Base-by-base conservation (phyloP, 2,113 vertebrate species). In the Hirundichthys speculiger region DNA sequence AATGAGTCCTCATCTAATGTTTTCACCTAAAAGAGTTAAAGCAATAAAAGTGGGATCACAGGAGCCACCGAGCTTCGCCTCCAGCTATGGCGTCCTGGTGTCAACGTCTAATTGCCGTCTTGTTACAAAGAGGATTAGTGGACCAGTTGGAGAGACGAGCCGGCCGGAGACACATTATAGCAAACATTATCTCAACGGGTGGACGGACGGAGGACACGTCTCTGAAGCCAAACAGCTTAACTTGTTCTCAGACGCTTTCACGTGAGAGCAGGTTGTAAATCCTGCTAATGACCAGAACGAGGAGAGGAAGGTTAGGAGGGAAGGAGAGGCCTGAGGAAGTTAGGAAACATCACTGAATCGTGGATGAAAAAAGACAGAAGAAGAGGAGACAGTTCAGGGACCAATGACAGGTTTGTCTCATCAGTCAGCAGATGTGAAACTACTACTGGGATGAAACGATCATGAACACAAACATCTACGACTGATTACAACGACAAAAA, bases 91-190 rank as follows among this genome's bases (percentile, higher is more conserved):
- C 9, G 30, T 34, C 0, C 13, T 2, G 45, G 30, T 34, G 57
- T 60, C 22, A 59, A 59, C 75, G 55, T 79, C 56, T 76, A 78
- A 79, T 75, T 64, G 38, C 46, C 50, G 49, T 52, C 60, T 89
- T 43, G 70, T 72, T 21, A 43, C 72, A 71, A 71, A 84, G 69
- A 74, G 79, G 84, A 82, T 88, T 90, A 80, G 4, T 38, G 51
- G 65, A 54, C n/a, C 45, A 52, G 74, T 42, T 5, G 14, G 53
- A 64, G 45, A 63, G 79, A 4, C 34, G 55, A 62, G 53, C 16
- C 43, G 51, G 73, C 42, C 3, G 13, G 56, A 64, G 47, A 62
- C 69, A 75, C 70, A 83, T 82, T 80, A 82, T 59, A 86, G 61
- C 45, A 70, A 79, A 86, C 73, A 69, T 86, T 69, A 86, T 82